phyloP scores from a whole-genome alignment of 2,797 vertebrate genomes.

The Pangasius krempfi region DNA sequence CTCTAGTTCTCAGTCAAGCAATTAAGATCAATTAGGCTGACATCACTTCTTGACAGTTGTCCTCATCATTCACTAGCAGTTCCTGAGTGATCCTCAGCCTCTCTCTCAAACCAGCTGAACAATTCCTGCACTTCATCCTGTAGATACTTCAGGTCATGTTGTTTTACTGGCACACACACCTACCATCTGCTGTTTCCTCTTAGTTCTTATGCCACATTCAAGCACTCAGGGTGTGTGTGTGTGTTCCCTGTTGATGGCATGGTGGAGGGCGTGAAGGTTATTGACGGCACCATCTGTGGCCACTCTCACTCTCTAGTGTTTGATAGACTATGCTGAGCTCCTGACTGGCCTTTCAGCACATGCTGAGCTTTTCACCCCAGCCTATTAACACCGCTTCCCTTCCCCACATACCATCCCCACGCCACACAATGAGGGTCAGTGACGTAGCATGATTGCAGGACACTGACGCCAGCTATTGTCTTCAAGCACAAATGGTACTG shows the following conservation, averaged over 20 bases:
- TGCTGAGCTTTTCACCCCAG: conserved; percentile 69
- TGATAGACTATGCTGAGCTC: conserved; percentile 71
- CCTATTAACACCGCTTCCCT: conserved; percentile 59
- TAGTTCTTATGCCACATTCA: conserved; percentile 5
- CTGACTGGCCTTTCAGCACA: conserved; percentile 60
- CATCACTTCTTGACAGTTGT: conserved; percentile 32
- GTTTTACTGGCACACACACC: conserved; percentile 44
- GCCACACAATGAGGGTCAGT: conserved; percentile 57
- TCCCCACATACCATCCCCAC: conserved; percentile 43
- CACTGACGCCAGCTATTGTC: conserved; percentile 41
- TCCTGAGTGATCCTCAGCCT: conserved; percentile 11
- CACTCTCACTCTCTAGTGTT: conserved; percentile 68
- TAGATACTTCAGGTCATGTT: conserved; percentile 15
- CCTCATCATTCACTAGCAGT: conserved; percentile 23
- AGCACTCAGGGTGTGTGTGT: conserved; percentile 47
- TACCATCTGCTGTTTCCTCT: conserved; percentile 57
- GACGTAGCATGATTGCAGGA: conserved; percentile 45
- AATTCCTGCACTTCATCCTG: conserved; percentile 48
- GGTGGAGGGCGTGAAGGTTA: conserved; percentile 65
- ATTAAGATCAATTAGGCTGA: conserved; percentile 35
- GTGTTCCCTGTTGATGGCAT: conserved; percentile 57
- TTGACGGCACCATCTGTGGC: conserved; percentile 76
- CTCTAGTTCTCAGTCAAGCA: conserved; percentile 27
- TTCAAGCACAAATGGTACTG: conserved; percentile 42
- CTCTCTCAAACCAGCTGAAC: background rate